Evolutionary conservation across 2,888 invertebrate genomes (phyloP), one percentile per base, ranked within the genome.

Genomic region (Philonicus albiceps): DNA sequence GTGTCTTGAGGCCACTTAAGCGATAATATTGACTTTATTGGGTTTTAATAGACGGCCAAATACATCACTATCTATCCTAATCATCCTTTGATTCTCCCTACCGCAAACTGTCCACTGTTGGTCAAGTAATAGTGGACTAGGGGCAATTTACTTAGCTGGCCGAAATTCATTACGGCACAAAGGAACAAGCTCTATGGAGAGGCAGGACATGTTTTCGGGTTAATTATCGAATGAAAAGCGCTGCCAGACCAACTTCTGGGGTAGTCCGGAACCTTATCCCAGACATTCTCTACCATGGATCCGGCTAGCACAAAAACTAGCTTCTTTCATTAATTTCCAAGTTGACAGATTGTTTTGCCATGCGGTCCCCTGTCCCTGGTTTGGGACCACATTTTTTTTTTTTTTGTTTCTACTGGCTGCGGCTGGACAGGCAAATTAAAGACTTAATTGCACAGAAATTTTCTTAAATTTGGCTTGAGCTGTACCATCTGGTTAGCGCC

Each of bases 271-370:
- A 49, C 49, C 13, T 78, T 49, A 11, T 27, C 49, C 49, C 78
- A 78, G 78, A 78, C 78, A 78, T 78, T 27, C 43, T 27, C 13
- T 43, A 30, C 78, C 78, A 43, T 49, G 27, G 30, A 43, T 49
- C 78, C 43, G 49, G 49, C 43, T 30, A 49, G 40, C 30, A 49
- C 78, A 78, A 78, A 78, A 78, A 78, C 78, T 76, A n/a, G 78
- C 78, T 49, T 27, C 78, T 78, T 78, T 78, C 78, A 78, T 78
- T 78, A 78, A 78, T 78, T 78, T 78, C 78, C 78, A 30, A 43
- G 78, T 78, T 78, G 78, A 78, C 78, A 78, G 78, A 78, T 78
- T 78, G 78, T 78, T 78, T 43, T 78, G 78, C 49, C 30, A 78
- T 49, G 37, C 49, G 49, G 40, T 43, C 78, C 49, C 43, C 53